These are phyloP conservation scores for Luehdorfia chinensis DNA, from an alignment of 1,140 invertebrate genomes.

Conservation along the genomic window DNA sequence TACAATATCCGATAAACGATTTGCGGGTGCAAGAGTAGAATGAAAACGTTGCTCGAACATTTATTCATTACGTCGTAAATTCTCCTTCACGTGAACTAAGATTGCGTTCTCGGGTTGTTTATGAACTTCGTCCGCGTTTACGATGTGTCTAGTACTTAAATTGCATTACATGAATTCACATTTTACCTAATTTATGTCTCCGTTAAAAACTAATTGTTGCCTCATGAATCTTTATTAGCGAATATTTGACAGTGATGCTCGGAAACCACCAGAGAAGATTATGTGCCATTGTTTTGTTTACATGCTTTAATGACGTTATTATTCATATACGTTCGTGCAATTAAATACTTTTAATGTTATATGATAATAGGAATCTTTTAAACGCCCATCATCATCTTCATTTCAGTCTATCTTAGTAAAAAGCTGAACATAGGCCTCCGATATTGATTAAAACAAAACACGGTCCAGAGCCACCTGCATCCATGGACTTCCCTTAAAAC, in stretches of 20 bases:
- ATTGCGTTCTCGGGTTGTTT: slow-evolving; percentile 4
- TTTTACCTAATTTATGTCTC: slow-evolving; percentile 8
- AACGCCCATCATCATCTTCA: no score
- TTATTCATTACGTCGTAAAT: slow-evolving; percentile 30
- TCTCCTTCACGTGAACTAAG: slow-evolving; percentile 14
- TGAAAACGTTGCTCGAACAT: slow-evolving; percentile 20
- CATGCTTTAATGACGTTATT: no score
- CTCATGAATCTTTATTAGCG: slow-evolving; percentile 6
- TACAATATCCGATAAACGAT: neutral
- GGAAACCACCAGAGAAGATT: slow-evolving; percentile 2
- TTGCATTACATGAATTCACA: slow-evolving; percentile 15
- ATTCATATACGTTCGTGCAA: no score
- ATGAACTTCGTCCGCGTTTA: slow-evolving; percentile 8
- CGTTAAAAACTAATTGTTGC: slow-evolving; percentile 13
- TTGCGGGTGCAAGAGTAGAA: slow-evolving; percentile 8
- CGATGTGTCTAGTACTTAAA: slow-evolving; percentile 9
- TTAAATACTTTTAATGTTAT: no score
- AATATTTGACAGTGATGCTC: neutral
- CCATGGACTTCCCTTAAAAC: no score
- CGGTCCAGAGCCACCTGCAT: no score
- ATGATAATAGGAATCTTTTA: no score
- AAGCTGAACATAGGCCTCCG: no score
- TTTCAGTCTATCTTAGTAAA: no score
- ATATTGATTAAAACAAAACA: no score
- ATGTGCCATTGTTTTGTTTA: no score